Percentiles rank a stretch among this genome's conserved stretches.
phyloP scores from a whole-genome alignment of 2,888 invertebrate genomes.

The Epistrophella euchroma region DNA sequence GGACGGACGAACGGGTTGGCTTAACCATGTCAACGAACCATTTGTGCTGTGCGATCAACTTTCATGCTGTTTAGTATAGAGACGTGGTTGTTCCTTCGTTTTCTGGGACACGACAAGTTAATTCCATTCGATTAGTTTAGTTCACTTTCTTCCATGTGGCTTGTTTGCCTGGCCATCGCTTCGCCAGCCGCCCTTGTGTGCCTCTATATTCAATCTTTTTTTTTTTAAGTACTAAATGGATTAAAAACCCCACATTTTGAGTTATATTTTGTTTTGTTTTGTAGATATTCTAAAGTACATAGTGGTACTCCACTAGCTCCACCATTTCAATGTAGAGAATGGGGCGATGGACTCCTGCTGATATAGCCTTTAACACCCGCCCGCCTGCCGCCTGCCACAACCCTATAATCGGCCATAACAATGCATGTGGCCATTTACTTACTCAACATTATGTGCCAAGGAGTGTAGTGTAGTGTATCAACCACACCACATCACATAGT shows the following conservation, averaged over 20 bases:
- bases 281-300: neutral
- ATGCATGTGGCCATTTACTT: constrained; percentile 72
- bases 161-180: constrained; percentile 20
- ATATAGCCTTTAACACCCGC: constrained; percentile 15
- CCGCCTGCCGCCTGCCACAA: constrained; percentile 48
- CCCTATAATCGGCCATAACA: constrained; percentile 71
- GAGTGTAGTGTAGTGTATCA: constrained; percentile 57
- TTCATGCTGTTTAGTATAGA: constrained; percentile 37
- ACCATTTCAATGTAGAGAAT: constrained; percentile 27
- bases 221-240: constrained; percentile 60
- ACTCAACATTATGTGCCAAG: constrained; percentile 42
- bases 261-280: constrained; percentile 5
- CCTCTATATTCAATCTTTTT: constrained; percentile 28
- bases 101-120: constrained; percentile 74
- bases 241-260: constrained; percentile 62
- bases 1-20: neutral
- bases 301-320: neutral
- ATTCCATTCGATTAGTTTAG: constrained; percentile 74
- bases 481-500: constrained; percentile 63
- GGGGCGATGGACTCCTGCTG: constrained; percentile 51
- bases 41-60: constrained; percentile 70
- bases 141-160: constrained; percentile 65
- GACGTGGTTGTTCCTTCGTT: constrained; percentile 17
- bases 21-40: constrained; percentile 72
- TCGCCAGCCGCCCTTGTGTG: neutral